phyloP scores from a whole-genome alignment of 2,888 invertebrate species.

The Lottia scabra region DNA sequence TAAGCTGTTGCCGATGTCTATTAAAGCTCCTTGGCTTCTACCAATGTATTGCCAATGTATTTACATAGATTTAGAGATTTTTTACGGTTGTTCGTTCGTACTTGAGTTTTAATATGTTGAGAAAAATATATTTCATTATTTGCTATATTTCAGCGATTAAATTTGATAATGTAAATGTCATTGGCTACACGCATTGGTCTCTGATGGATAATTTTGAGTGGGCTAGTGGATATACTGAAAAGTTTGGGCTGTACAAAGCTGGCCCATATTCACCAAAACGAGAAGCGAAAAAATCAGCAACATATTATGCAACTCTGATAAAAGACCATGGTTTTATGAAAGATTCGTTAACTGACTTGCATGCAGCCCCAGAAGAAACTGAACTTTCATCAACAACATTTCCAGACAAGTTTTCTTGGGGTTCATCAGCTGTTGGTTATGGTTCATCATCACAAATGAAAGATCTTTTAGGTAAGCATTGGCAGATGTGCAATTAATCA shows the following conservation, averaged over 20 bases:
- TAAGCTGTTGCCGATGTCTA: too few relatives aligned
- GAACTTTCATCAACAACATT: constrained; percentile 36
- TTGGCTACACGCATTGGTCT: constrained; percentile 83
- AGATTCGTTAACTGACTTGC: constrained; percentile 11
- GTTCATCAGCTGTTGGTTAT: too few relatives aligned
- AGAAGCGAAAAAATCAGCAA: constrained; percentile 76
- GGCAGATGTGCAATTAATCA: too few relatives aligned
- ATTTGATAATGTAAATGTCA: constrained; percentile 62
- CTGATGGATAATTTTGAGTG: constrained; percentile 87
- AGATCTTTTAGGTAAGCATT: too few relatives aligned
- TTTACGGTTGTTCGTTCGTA: too few relatives aligned
- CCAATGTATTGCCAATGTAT: too few relatives aligned
- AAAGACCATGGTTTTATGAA: constrained; percentile 45
- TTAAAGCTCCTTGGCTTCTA: too few relatives aligned
- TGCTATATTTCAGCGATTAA: constrained; percentile 38
- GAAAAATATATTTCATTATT: too few relatives aligned
- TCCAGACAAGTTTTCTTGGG: constrained; percentile 50
- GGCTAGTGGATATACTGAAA: constrained; percentile 79
- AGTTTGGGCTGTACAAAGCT: constrained; percentile 80
- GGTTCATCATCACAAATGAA: too few relatives aligned
- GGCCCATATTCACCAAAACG: constrained; percentile 78
- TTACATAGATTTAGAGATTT: too few relatives aligned
- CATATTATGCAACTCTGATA: constrained; percentile 48
- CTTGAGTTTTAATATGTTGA: too few relatives aligned
- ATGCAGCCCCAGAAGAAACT: constrained; percentile 12